phyloP scores from a whole-genome alignment of 2,888 invertebrate genomes.

The Allophyes oxyacanthae region DNA sequence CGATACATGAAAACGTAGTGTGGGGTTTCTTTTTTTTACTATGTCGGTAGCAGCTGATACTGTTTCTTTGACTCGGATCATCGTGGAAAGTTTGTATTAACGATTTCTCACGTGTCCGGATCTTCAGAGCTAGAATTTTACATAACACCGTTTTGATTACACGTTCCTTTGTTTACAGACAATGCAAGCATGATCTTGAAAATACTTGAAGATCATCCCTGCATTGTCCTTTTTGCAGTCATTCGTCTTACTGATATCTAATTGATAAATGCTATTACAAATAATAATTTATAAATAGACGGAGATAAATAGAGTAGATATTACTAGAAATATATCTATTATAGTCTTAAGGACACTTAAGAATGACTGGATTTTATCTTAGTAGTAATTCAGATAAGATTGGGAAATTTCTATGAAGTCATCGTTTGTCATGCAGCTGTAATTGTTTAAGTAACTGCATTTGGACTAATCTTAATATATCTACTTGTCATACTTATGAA shows the following conservation, averaged over 20 bases:
- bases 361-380: slow-evolving; percentile 4
- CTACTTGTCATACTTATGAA: slow-evolving; percentile 5
- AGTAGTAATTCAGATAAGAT: slow-evolving; percentile 14
- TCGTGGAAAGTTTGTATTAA: too few relatives aligned
- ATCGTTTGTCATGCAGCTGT: slow-evolving; percentile 12
- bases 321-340: slow-evolving; percentile 24
- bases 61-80: too few relatives aligned
- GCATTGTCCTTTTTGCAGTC: slow-evolving; percentile 15
- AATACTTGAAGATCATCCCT: slow-evolving; percentile 2
- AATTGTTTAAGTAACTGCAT: slow-evolving; percentile 27
- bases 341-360: slow-evolving; percentile 20
- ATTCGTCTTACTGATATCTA: slow-evolving; percentile 19
- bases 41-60: too few relatives aligned
- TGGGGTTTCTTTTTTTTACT: too few relatives aligned
- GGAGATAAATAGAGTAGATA: slow-evolving; percentile 24
- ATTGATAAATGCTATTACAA: slow-evolving; percentile 21
- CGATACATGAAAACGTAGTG: too few relatives aligned
- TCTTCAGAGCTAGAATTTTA: too few relatives aligned
- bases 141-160: too few relatives aligned
- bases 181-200: too few relatives aligned
- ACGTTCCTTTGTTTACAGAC: too few relatives aligned
- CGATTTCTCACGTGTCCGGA: too few relatives aligned
- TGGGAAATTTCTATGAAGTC: slow-evolving; percentile 6
- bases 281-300: slow-evolving; percentile 31
- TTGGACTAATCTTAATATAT: slow-evolving; percentile 24